Evolutionary conservation across 2,797 vertebrate species (phyloP), one percentile per base, ranked within the genome.

Genomic region (Ciconia nigra): DNA sequence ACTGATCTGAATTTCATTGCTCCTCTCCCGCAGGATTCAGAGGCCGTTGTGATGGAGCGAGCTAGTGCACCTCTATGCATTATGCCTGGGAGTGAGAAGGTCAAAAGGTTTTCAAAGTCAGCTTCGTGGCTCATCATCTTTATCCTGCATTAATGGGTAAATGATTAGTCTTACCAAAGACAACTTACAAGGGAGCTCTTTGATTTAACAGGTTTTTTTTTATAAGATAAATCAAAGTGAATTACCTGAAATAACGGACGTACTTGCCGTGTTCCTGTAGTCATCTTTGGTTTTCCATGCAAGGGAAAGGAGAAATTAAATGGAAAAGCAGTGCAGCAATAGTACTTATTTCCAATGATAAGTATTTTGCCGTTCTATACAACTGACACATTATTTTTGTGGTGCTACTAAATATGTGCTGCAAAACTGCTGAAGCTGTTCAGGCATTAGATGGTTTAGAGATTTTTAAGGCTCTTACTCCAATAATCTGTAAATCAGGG

Each of bases 131-230:
- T 95, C 17, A 11, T 80, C 61, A 42, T 66, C 51, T 5, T 85
- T 25, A 42, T 28, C 86, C 65, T 41, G 65, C 61, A 13, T 80
- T 70, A 29, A 51, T 11, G 49, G 72, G 51, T 70, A 67, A 52
- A 59, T 39, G 24, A 78, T 89, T n/a, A 57, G 35, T 58, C 51
- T 63, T 78, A 73, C 52, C 77, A 67, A 87, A 76, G 71, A 47
- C 62, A 69, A 5, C n/a, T 79, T 70, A 47, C 70, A 79, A 28
- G 74, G 4, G 22, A 95, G 86, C 49, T 44, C 92, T 94, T 96
- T 76, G 65, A 84, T 89, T 84, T 42, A 86, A 26, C 66, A 49
- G 44, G 29, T 86, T 67, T 46, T 8, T 74, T 88, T 94, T 55
- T 42, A 9, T 33, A 22, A 82, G 55, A 39, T 35, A 69, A 87